Base-by-base conservation (phyloP, 2,113 vertebrate species). In the Cavia aperea region DNA sequence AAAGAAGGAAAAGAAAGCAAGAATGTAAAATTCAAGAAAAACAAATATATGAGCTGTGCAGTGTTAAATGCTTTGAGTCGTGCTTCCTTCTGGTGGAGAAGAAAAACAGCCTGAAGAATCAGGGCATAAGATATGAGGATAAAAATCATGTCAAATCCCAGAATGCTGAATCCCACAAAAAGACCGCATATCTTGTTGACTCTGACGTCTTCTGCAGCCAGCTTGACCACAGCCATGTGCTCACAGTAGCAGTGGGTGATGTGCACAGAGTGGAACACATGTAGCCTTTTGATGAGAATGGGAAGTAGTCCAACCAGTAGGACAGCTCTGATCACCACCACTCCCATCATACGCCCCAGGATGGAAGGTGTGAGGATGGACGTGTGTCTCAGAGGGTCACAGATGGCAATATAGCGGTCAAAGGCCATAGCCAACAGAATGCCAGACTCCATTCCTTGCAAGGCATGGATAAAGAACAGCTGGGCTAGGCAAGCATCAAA, bases 11-110 rank as follows among this genome's bases (percentile, higher is more conserved):
- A 96, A 96, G 62, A 96, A 93, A 13, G 96, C 97, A 95, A 97
- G 97, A 87, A 97, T 90, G 1, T 97, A 97, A 95, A 97, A 98
- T 60, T 90, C 95, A 75, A 97, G 95, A 58, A 97, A 97, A 29
- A 94, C 93, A 1, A 97, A 97, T 79, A 97, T 84, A 24, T 97
- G 97, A 79, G 97, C 95, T 8, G 96, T 0, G 7, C 97, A 97
- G 96, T 97, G 93, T 97, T 93, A 31, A 97, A 96, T 4, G 93
- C 96, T 60, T 95, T 96, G 46, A 97, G 88, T 10, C 95, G 75
- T 39, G 97, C 96, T 79, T 94, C 88, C 90, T 96, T 96, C 0
- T 65, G 93, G 0, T 26, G 24, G 13, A 97, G 75, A 43, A 3
- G 54, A 81, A 96, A 91, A 0, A 97, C 96, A 1, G 94, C 92